These are phyloP conservation scores for Muntiacus muntjak DNA, from an alignment of 2,113 vertebrate species.

Conservation along the genomic window DNA sequence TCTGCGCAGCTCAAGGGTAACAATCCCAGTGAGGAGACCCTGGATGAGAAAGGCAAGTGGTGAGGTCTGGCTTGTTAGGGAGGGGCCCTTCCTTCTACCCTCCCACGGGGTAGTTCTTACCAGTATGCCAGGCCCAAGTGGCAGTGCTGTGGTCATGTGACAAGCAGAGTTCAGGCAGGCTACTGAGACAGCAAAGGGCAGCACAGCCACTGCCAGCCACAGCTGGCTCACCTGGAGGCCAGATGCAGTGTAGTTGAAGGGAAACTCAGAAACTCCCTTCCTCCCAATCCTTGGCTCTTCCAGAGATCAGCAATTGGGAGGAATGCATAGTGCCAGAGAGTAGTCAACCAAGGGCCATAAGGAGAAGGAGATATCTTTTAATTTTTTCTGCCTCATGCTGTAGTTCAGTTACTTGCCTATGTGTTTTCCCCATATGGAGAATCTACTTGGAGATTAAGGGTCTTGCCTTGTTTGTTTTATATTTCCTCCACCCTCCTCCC, in stretches of 20 bases:
- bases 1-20: constrained; percentile 68
- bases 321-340: neutral
- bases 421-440: neutral
- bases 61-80: neutral
- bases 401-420: constrained; percentile 27
- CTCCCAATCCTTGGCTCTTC: neutral
- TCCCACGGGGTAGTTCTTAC: constrained; percentile 49
- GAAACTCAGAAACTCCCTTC: neutral
- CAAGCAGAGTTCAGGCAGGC: constrained; percentile 65
- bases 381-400: constrained; percentile 22
- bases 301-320: neutral
- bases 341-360: neutral
- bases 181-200: constrained; percentile 53
- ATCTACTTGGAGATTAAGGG: constrained; percentile 19
- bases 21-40: constrained; percentile 57
- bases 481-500: neutral
- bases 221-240: constrained; percentile 68
- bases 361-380: neutral
- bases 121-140: constrained; percentile 53
- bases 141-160: constrained; percentile 53
- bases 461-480: constrained; percentile 31
- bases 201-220: constrained; percentile 54
- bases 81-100: neutral
- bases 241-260: neutral
- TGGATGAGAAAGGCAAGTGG: constrained; percentile 15